Base-by-base conservation (phyloP, 2,888 invertebrate species). In the Drosophila prolongata region DNA sequence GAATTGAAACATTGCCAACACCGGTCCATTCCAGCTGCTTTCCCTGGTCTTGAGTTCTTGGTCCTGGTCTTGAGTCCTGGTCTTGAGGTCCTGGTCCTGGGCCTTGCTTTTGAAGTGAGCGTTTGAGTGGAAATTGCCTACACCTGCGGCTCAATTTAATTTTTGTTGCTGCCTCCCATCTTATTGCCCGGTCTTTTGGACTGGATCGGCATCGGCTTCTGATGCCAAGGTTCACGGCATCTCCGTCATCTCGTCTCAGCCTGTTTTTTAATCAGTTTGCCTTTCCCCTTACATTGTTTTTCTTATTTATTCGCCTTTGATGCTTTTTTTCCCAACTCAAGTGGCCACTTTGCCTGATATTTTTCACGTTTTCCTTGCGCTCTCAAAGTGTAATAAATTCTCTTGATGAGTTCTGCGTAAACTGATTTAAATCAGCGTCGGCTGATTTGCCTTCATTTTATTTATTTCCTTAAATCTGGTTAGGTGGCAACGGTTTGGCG, bases 131-230 rank as follows among this genome's bases (percentile, higher is more conserved):
- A 88, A 82, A 87, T 84, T 82, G 87, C 88, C 78, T 87, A 80
- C 87, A 87, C 87, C 87, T 87, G 87, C 82, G 88, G 87, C 88
- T 80, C 80, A 83, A 87, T 86, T 80, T 85, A 80, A 86, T 79
- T 87, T 87, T 77, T 82, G 79, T 78, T 77, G 67, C 64, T 77
- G 66, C 61, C 66, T 64, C 55, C 43, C 60, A 67, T 24, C 24
- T 62, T 69, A 73, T 77, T 79, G 72, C 53, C 54, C 64, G 64
- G 71, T 67, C 49, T 62, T 46, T 57, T 66, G 62, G 35, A 58
- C 50, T 53, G 44, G 35, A 19, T 40, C 50, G 54, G 50, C 38
- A n/a, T 47, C 9, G 30, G 30, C 30, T 40, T 55, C 47, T 54
- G 55, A 62, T 64, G 58, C 44, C 47, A 57, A 27, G 53, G 40